Percentiles rank a stretch among this genome's conserved stretches.
Conservation (phyloP, 1,140 invertebrate species). For the Hirudo medicinalis region DNA sequence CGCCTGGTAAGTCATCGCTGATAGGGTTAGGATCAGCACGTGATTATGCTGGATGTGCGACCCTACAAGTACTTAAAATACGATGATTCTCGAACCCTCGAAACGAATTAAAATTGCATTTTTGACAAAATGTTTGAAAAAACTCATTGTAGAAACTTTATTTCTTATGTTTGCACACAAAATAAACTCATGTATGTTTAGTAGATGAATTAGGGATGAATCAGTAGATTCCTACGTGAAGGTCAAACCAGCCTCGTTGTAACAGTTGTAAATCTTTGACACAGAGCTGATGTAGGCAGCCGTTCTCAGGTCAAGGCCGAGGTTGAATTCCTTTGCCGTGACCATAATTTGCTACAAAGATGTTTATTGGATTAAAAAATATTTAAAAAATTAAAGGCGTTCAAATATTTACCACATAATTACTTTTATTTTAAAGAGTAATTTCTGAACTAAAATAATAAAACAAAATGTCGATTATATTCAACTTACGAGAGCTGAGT, state of each 20-base stretch:
- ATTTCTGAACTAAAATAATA: neutral
- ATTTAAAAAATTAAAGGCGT: neutral
- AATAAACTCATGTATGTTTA: no score
- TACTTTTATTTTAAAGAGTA: neutral
- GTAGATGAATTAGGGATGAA: no score
- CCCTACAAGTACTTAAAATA: no score
- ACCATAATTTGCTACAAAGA: conserved; percentile 21
- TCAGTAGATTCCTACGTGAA: conserved; percentile 45
- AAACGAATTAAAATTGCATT: no score
- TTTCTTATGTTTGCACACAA: no score
- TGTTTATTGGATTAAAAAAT: neutral
- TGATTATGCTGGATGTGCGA: no score
- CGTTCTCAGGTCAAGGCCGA: conserved; percentile 90
- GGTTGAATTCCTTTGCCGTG: conserved; percentile 58
- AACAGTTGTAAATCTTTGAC: conserved; percentile 95
- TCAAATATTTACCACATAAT: neutral
- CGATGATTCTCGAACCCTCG: no score
- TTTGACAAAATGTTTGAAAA: no score
- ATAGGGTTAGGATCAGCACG: no score
- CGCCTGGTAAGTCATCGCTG: no score
- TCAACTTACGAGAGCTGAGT: conserved; percentile 52
- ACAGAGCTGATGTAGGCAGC: conserved; percentile 97
- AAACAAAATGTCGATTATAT: neutral
- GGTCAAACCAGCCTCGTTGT: conserved; percentile 88
- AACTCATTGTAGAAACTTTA: no score